These are phyloP conservation scores for Pitangus sulphuratus DNA, from an alignment of 2,797 vertebrate species.

Conservation along the genomic window DNA sequence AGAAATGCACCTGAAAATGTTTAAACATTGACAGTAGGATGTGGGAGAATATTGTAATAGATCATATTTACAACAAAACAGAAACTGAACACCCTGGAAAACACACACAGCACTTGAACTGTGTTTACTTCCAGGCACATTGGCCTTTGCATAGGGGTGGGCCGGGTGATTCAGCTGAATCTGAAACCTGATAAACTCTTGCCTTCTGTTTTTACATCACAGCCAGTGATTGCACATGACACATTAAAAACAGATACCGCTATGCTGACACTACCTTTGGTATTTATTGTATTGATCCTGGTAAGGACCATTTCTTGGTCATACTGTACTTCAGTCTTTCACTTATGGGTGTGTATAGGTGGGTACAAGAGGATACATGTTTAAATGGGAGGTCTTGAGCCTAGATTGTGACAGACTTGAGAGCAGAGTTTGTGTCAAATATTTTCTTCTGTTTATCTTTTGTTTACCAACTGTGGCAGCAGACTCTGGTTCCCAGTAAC, in stretches of 20 bases:
- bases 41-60: slow-evolving; percentile 53
- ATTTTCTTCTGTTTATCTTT: not conserved
- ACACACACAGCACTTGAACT: slow-evolving; percentile 51
- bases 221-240: slow-evolving; percentile 43
- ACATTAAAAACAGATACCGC: slow-evolving; percentile 33
- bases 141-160: slow-evolving; percentile 70
- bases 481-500: not conserved
- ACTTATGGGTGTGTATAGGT: not conserved
- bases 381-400: not conserved
- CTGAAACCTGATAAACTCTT: slow-evolving; percentile 74
- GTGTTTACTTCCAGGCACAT: slow-evolving; percentile 66
- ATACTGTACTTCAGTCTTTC: not conserved
- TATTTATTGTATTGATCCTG: slow-evolving; percentile 32
- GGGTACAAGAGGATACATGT: not conserved
- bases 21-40: slow-evolving; percentile 54
- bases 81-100: slow-evolving; percentile 71
- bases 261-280: slow-evolving; percentile 33
- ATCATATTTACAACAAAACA: slow-evolving; percentile 72
- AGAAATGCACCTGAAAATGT: slow-evolving; percentile 67
- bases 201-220: slow-evolving; percentile 66
- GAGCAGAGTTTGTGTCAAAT: not conserved
- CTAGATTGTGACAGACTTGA: not conserved
- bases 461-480: not conserved
- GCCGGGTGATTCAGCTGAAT: slow-evolving; percentile 67
- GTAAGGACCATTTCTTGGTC: not conserved